Base-by-base conservation (phyloP, 2,797 vertebrate genomes). In the Pithecia hirsuta region DNA sequence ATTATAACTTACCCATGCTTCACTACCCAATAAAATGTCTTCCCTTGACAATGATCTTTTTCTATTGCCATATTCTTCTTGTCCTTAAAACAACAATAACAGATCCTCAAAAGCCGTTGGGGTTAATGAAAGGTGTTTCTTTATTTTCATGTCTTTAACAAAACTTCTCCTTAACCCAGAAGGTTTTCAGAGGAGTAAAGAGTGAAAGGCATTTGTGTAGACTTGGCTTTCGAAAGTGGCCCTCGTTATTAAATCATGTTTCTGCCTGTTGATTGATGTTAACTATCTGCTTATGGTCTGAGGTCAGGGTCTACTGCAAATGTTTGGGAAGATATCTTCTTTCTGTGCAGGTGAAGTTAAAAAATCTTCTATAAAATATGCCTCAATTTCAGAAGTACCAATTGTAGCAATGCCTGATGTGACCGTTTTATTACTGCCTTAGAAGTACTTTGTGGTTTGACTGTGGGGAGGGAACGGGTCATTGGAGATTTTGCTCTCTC, bases 341-440 rank as follows among this genome's bases (percentile, higher is more conserved):
- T 86, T 91, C 36, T 59, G 10, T 67, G 22, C 13, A 52, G 46
- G 9, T 72, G 33, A 87, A 41, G 20, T 74, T 83, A 88, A 70
- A 84, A 93, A 48, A 39, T 46, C 50, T 28, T 57, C 33, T 36
- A n/a, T 88, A 28, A 64, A 83, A 81, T 28, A 33, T 33, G 6
- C 20, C 30, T 41, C 15, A 2, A 26, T 76, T 59, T 91, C 52
- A 28, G 39, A 93, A 82, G 72, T 46, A 85, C 30, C 26, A 39
- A 75, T 70, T 48, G 39, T 19, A n/a, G 41, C 24, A 14, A 2
- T 44, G 28, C 59, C 90, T 33, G 17, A 46, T 26, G 11, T 0
- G 30, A 80, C 57, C 46, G 8, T 57, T 96, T 97, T 64, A 87
- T 87, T 55, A 39, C 57, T 81, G 48, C 76, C 84, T 93, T 91